Base-by-base conservation (phyloP, 2,113 vertebrate species). In the Mustelus asterias region DNA sequence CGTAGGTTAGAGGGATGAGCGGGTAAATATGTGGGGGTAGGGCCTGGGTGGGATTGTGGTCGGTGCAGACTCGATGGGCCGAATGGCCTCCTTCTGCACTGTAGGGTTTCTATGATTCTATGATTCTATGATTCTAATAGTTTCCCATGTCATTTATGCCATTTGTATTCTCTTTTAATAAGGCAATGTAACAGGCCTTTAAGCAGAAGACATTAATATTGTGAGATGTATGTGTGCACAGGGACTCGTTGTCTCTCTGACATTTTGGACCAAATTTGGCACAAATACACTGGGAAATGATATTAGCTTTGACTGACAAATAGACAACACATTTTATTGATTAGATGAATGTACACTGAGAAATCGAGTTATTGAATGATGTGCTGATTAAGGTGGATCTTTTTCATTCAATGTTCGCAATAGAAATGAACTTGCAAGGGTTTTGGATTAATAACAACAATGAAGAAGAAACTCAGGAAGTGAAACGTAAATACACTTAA, bases 191-290 rank as follows among this genome's bases (percentile, higher is more conserved):
- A 44, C 37, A 83, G 88, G 13, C 88, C 44, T 54, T 88, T 90
- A 16, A 60, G 88, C 88, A 60, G 88, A 90, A 90, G 54, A 60
- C 54, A 90, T 63, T 90, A 7, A 90, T 86, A 18, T 33, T 60
- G 58, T 63, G 54, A 60, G 54, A 58, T 63, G 29, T 6, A 60
- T 33, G 54, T 58, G 88, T 33, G 29, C 54, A 90, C 24, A 58
- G 24, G 44, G 44, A 29, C 48, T 26, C 8, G 10, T 33, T 90
- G 85, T 29, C 44, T 54, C 44, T 26, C 44, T 54, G 85, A 88
- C 85, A 88, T 88, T 88, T 88, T 88, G 85, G 54, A 54, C 48
- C 85, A 88, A 54, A 88, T 54, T 88, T 44, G 24, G 85, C 44
- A 54, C 85, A 88, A 44, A 88, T 26, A 88, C 48, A 88, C 22